Conservation (phyloP, 2,888 invertebrate species). For the Augochlorella aurata region DNA sequence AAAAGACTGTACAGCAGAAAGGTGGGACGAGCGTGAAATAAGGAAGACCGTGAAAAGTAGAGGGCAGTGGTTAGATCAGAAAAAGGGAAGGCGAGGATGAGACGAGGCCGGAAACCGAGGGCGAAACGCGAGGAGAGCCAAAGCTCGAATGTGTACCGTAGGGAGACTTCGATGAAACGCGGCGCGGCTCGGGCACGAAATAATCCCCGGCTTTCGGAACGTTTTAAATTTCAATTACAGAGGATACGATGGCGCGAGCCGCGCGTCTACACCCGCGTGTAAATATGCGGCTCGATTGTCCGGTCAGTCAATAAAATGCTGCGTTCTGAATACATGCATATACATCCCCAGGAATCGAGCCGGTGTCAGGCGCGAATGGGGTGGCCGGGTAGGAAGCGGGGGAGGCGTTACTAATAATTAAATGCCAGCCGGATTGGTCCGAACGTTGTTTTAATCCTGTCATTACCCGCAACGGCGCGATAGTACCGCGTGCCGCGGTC, state of each 20-base stretch:
- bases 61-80: no score
- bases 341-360: conserved; percentile 25
- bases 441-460: conserved; percentile 70
- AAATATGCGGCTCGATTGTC: conserved; percentile 64
- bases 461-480: conserved; percentile 69
- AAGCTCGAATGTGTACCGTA: neutral
- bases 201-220: conserved; percentile 55
- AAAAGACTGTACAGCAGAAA: no score
- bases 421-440: conserved; percentile 63
- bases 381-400: neutral
- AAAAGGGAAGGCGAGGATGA: neutral
- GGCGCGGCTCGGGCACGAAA: conserved; percentile 40
- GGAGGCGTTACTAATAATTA: conserved; percentile 64
- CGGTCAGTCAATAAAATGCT: conserved; percentile 64
- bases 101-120: neutral
- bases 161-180: conserved; percentile 32
- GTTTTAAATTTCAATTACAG: conserved; percentile 66
- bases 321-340: conserved; percentile 49
- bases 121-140: neutral
- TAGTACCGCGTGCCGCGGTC: conserved; percentile 55
- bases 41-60: no score
- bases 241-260: conserved; percentile 25
- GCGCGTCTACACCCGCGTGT: conserved; percentile 44
- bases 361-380: conserved; percentile 28
- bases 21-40: no score